phyloP scores from a whole-genome alignment of 1,140 invertebrate genomes.

The Cyclina sinensis region DNA sequence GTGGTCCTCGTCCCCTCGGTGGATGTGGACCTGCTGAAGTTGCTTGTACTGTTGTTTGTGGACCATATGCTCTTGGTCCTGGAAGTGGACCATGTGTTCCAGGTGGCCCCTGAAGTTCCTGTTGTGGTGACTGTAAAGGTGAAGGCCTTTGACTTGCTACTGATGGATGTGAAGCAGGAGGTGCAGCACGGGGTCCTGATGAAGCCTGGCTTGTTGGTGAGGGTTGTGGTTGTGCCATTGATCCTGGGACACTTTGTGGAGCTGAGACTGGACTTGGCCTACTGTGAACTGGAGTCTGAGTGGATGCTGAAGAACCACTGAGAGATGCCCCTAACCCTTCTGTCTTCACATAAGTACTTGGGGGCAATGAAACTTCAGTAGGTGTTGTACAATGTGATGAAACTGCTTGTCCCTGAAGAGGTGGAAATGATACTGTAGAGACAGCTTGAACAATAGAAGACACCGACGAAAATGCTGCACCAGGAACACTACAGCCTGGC shows the following conservation, averaged over 20 bases:
- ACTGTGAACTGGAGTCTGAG: slow-evolving; percentile 46
- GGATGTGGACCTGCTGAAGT: background rate
- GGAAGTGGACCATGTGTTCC: background rate
- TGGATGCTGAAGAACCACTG: slow-evolving; percentile 23
- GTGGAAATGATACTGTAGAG: slow-evolving; percentile 61
- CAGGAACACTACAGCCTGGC: background rate
- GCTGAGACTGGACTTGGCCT: background rate
- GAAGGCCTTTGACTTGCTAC: background rate
- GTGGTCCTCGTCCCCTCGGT: background rate
- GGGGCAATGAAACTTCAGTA: slow-evolving; percentile 60
- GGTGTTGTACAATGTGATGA: slow-evolving; percentile 29
- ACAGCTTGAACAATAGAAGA: slow-evolving; percentile 60
- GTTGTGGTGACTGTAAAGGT: slow-evolving; percentile 28
- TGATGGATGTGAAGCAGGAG: background rate
- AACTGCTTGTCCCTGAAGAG: background rate
- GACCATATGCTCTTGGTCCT: slow-evolving; percentile 48
- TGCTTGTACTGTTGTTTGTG: background rate
- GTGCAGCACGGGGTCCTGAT: slow-evolving; percentile 9
- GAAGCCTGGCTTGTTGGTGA: background rate
- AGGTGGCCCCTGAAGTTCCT: background rate
- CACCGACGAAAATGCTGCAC: slow-evolving; percentile 57
- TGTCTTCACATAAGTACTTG: slow-evolving; percentile 52
- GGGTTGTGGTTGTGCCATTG: background rate
- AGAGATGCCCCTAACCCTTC: slow-evolving; percentile 12
- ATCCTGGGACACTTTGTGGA: background rate